A percentile compares a stretch with the other conserved stretches of the same genome.
These are phyloP conservation scores for Loris lydekkerianus DNA, from an alignment of 2,797 vertebrate genomes.

Conservation along the genomic window DNA sequence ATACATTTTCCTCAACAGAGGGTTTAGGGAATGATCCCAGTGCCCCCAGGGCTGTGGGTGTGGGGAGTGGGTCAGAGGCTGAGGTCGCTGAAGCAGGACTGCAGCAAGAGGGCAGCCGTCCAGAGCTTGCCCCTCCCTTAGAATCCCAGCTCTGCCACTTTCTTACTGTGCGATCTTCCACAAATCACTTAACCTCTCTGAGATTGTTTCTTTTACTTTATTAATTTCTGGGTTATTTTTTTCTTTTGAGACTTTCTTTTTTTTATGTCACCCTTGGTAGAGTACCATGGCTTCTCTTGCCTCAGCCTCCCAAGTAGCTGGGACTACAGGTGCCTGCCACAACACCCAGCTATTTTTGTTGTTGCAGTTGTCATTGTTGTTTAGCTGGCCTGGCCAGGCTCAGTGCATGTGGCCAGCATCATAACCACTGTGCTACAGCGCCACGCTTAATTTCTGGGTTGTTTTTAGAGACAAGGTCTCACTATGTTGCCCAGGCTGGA, in stretches of 20 bases:
- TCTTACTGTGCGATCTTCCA: neutral
- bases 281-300: no score
- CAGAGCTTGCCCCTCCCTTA: neutral
- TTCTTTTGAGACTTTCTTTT: no score
- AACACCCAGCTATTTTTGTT: no score
- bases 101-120: neutral
- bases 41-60: neutral
- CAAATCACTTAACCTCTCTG: neutral
- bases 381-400: no score
- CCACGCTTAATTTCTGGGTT: no score
- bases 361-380: no score
- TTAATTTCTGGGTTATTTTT: neutral
- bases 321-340: no score
- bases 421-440: no score
- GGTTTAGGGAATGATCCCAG: neutral
- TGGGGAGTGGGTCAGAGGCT: accelerated
- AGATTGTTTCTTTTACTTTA: constrained; percentile 42
- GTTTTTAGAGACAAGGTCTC: neutral
- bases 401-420: no score
- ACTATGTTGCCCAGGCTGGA: neutral
- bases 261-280: no score
- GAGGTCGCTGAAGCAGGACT: neutral
- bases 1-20: neutral
- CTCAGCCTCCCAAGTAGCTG: no score
- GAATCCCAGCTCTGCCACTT: neutral